Evolutionary conservation across 2,113 vertebrate species (phyloP).

Genomic region (Embiotoca jacksoni): DNA sequence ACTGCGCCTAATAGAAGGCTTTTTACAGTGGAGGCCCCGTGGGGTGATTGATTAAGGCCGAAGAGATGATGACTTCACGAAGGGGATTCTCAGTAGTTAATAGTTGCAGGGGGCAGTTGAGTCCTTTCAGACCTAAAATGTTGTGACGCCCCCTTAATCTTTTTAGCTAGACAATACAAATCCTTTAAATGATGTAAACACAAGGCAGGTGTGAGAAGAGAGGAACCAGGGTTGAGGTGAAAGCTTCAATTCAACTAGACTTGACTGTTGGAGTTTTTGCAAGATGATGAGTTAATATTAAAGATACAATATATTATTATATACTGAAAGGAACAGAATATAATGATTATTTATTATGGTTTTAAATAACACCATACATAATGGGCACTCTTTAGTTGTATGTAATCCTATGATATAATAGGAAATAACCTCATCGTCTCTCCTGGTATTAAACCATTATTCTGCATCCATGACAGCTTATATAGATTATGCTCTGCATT

Average conservation of each 20-base stretch:
- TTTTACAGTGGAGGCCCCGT: constrained; percentile 64
- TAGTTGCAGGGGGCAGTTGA: constrained; percentile 48
- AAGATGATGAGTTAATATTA: background rate
- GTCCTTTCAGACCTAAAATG: constrained; percentile 60
- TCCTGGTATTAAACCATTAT: background rate
- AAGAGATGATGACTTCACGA: constrained; percentile 66
- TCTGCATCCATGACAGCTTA: background rate
- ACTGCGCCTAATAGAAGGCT: constrained; percentile 64
- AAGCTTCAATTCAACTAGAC: constrained; percentile 12
- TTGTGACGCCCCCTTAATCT: constrained; percentile 67
- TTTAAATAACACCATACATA: too few species aligned
- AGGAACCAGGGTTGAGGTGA: background rate
- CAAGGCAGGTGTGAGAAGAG: constrained; percentile 24
- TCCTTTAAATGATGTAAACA: constrained; percentile 64
- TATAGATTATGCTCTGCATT: background rate
- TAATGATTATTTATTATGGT: too few species aligned
- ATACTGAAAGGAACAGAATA: background rate
- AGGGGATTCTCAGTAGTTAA: constrained; percentile 56
- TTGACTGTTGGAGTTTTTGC: constrained; percentile 14
- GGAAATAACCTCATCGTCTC: constrained; percentile 6
- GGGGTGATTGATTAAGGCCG: constrained; percentile 65
- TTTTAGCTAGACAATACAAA: constrained; percentile 66
- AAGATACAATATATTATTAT: background rate
- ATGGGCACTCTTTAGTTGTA: too few species aligned
- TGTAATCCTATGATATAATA: constrained; percentile 2